A percentile compares a stretch with the other conserved stretches of the same genome.
These are phyloP conservation scores for Leuciscus idus DNA, from an alignment of 2,113 vertebrate species.

Conservation along the genomic window DNA sequence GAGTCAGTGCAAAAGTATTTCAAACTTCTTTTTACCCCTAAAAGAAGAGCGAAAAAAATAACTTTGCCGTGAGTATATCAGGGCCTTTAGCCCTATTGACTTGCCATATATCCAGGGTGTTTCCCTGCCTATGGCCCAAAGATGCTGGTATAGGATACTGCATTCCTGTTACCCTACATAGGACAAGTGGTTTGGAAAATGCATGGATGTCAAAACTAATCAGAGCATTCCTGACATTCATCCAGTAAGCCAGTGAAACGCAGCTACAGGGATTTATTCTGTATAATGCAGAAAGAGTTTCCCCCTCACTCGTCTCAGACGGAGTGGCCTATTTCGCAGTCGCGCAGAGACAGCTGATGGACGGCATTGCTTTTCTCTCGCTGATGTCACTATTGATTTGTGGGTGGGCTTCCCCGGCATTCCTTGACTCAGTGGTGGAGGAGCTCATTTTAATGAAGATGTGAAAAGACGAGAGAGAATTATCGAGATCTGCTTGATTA, in stretches of 20 bases:
- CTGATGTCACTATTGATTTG: slow-evolving; percentile 50
- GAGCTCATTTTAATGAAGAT: slow-evolving; percentile 45
- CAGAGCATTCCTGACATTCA: background rate
- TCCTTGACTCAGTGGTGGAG: slow-evolving; percentile 1
- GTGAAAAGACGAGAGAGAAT: slow-evolving; percentile 26
- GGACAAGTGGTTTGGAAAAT: background rate
- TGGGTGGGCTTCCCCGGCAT: slow-evolving; percentile 39
- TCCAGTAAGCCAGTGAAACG: background rate
- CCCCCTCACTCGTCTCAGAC: background rate
- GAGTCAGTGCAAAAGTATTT: no score
- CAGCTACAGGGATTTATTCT: background rate
- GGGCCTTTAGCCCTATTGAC: background rate
- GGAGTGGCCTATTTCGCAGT: slow-evolving; percentile 26
- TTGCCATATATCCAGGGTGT: background rate
- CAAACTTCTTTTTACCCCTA: no score
- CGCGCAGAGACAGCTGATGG: slow-evolving; percentile 28
- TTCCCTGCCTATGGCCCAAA: background rate
- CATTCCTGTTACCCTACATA: background rate
- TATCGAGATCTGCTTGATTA: slow-evolving; percentile 7
- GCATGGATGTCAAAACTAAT: slow-evolving; percentile 7
- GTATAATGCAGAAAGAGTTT: background rate
- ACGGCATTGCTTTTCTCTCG: background rate
- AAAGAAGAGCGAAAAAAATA: no score
- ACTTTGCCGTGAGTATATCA: no score
- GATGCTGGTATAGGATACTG: background rate